Percentiles rank a stretch among this genome's conserved stretches.
These are phyloP conservation scores for Recurvirostra avosetta DNA, from an alignment of 2,113 vertebrate species.

Conservation along the genomic window DNA sequence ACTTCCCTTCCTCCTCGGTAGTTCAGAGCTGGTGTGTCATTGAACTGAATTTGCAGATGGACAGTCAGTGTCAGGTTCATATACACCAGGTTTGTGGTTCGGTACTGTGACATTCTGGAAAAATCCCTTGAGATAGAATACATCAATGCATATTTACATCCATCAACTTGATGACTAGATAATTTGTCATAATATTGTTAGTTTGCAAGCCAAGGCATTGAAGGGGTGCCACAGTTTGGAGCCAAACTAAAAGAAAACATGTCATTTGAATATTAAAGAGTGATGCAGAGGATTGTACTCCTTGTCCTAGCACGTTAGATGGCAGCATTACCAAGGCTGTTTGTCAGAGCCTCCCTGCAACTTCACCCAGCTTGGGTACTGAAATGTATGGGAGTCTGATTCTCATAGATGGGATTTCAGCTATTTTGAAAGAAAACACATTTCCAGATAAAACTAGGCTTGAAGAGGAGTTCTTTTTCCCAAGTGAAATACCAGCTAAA, in stretches of 20 bases:
- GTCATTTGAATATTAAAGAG: background rate
- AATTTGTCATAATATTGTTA: background rate
- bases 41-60: background rate
- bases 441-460: background rate
- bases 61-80: background rate
- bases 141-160: background rate
- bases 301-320: background rate
- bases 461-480: background rate
- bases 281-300: background rate
- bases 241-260: background rate
- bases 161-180: background rate
- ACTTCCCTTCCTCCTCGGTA: background rate
- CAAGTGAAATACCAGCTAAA: background rate
- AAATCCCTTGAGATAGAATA: background rate
- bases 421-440: background rate
- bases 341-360: background rate
- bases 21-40: background rate
- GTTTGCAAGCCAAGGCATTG: background rate
- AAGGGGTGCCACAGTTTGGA: accelerated
- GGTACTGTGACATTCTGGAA: background rate
- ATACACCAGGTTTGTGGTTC: background rate
- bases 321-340: background rate
- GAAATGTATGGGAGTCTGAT: accelerated
- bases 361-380: background rate
- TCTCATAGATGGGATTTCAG: background rate